Base-by-base conservation (phyloP, 2,797 vertebrate species). In the Poecile montanus region DNA sequence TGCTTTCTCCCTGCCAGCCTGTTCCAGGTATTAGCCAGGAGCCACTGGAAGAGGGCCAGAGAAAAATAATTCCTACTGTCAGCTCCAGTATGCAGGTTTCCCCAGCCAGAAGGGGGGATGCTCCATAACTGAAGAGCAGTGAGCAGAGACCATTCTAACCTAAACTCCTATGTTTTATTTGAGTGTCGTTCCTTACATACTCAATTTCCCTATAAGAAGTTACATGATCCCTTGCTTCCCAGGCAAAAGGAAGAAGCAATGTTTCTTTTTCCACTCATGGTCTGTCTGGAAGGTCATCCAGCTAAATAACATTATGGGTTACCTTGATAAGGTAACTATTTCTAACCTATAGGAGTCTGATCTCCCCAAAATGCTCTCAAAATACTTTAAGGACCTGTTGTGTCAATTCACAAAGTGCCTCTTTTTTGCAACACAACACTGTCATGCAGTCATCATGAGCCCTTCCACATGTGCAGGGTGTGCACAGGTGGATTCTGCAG, bases 401-500 rank as follows among this genome's bases (percentile, higher is more conserved):
- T 13, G 9, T 71, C 71, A 32, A 9, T 32, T 72, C 38, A 47
- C 17, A 47, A 53, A 89, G 9, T 7, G 3, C 15, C 7, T 5
- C 26, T 47, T 63, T 32, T 38, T 66, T 4, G 2, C 1, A 3
- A 13, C 54, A 34, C 61, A 74, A 58, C 19, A 4, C 20, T 44
- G 10, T 47, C 53, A 13, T 6, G 23, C n/a, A 54, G 38, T 65
- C 0, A 0, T 27, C 8, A 0, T 26, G 42, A 40, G 17, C n/a
- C n/a, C 45, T 78, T 87, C 45, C 50, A 19, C 2, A 0, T n/a
- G 50, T 29, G 34, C 45, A 90, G 16, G 10, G 25, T 27, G 40
- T 66, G 51, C 5, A 2, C 26, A 44, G 15, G 21, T 18, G n/a
- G 19, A 22, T 71, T 81, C 71, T 68, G 74, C 9, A 2, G 61